phyloP scores from a whole-genome alignment of 1,140 invertebrate species.

The Protaetia brevitarsis region DNA sequence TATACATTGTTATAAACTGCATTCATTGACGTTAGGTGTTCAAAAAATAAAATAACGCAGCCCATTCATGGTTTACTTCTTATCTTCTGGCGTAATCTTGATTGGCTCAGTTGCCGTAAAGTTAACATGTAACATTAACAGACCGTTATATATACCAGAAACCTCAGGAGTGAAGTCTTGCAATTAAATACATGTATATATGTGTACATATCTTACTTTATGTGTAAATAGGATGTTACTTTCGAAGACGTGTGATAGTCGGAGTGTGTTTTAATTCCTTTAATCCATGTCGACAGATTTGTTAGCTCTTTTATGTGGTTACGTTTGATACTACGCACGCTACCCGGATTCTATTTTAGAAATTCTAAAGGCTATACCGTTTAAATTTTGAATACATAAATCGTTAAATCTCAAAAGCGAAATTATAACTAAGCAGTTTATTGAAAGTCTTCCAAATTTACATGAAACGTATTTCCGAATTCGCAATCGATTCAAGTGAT shows the following conservation, averaged over 20 bases:
- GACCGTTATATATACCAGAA: conserved; percentile 6
- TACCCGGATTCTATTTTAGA: neutral
- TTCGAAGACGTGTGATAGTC: conserved; percentile 8
- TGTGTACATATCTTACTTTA: conserved; percentile 14
- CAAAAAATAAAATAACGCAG: neutral
- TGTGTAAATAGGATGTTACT: conserved; percentile 11
- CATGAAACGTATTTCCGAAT: neutral
- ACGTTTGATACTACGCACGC: conserved; percentile 8
- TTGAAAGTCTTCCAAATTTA: neutral
- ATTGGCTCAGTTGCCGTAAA: neutral
- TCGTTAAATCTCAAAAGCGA: neutral
- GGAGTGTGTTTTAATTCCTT: conserved; percentile 10
- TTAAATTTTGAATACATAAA: neutral
- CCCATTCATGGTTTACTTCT: conserved; percentile 14
- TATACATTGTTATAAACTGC: no score
- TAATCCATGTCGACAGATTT: conserved; percentile 13
- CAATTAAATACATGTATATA: conserved; percentile 14
- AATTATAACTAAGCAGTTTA: neutral
- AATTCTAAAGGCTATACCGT: conserved; percentile 1
- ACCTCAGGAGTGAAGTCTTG: conserved; percentile 9
- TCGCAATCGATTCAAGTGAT: neutral
- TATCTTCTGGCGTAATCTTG: conserved; percentile 13
- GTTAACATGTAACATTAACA: conserved; percentile 8
- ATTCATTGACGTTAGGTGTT: neutral
- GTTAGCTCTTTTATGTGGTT: conserved; percentile 4